phyloP scores from a whole-genome alignment of 2,888 invertebrate genomes.

The Anoncus sp. region DNA sequence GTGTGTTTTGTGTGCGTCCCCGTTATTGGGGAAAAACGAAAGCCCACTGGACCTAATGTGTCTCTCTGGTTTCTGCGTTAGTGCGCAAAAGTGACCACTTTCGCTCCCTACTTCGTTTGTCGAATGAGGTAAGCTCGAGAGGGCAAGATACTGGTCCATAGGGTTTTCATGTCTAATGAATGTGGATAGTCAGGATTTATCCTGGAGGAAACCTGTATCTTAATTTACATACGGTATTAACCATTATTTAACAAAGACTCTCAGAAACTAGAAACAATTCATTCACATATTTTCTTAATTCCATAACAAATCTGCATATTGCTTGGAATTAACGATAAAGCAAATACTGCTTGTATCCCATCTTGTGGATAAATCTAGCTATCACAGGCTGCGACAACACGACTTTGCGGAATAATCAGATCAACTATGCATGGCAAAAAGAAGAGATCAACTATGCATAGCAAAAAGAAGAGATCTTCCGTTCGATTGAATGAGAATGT shows the following conservation, averaged over 20 bases:
- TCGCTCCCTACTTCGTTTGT: slow-evolving; percentile 25
- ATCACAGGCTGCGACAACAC: neutral
- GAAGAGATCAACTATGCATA: too few relatives aligned
- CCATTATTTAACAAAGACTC: neutral
- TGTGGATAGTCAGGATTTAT: slow-evolving; percentile 13
- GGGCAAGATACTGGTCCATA: slow-evolving; percentile 16
- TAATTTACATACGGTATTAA: neutral
- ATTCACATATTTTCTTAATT: neutral
- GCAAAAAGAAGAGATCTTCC: too few relatives aligned
- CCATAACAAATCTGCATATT: neutral
- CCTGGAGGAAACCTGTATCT: neutral
- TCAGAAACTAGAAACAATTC: neutral
- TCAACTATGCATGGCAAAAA: neutral
- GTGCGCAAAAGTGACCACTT: slow-evolving; percentile 61
- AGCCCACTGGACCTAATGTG: slow-evolving; percentile 46
- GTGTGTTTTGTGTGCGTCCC: slow-evolving; percentile 21
- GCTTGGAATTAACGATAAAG: neutral
- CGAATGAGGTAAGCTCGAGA: slow-evolving; percentile 17
- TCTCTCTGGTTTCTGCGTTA: slow-evolving; percentile 57
- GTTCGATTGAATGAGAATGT: neutral
- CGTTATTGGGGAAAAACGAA: slow-evolving; percentile 41
- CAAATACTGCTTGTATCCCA: neutral
- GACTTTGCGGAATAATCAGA: neutral
- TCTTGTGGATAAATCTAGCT: neutral
- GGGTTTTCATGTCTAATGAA: slow-evolving; percentile 27